Percentiles rank a stretch among this genome's conserved stretches.
Conservation (phyloP, 2,888 invertebrate genomes). For the Amblyjoppa fuscipennis region DNA sequence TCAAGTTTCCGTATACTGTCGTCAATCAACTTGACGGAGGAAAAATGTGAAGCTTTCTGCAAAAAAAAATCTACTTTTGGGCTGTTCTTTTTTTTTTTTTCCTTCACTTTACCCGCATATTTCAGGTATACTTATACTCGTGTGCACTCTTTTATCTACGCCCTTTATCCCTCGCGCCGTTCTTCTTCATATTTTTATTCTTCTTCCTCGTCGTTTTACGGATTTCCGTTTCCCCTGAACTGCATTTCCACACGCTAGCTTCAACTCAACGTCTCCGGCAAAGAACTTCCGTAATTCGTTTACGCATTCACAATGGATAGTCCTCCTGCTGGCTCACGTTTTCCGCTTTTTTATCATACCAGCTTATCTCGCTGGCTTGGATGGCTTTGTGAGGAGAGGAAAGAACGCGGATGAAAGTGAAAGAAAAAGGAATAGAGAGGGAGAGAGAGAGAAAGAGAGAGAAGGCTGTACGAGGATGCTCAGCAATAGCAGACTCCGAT, state of each 20-base stretch:
- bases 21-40: slow-evolving; percentile 7
- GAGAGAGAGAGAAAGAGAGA: slow-evolving; percentile 32
- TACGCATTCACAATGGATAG: slow-evolving; percentile 78
- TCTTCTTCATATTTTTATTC: slow-evolving; percentile 65
- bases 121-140: slow-evolving; percentile 19
- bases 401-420: slow-evolving; percentile 7
- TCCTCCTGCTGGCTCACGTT: slow-evolving; percentile 65
- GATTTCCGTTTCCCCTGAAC: slow-evolving; percentile 28
- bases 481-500: background rate
- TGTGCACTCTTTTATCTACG: slow-evolving; percentile 31
- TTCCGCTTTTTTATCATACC: slow-evolving; percentile 35
- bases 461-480: slow-evolving; percentile 1
- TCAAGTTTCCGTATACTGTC: slow-evolving; percentile 10
- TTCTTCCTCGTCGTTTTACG: slow-evolving; percentile 52
- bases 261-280: slow-evolving; percentile 70
- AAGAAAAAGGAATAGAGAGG: slow-evolving; percentile 23
- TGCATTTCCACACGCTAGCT: slow-evolving; percentile 51
- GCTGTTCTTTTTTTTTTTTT: background rate
- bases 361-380: slow-evolving; percentile 52
- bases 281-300: slow-evolving; percentile 80
- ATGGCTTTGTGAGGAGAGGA: slow-evolving; percentile 52
- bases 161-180: slow-evolving; percentile 32
- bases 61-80: slow-evolving; percentile 51
- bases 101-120: slow-evolving; percentile 28
- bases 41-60: slow-evolving; percentile 22